Evolutionary conservation across 2,888 invertebrate species (phyloP).

Genomic region (Sinotaia quadrata): DNA sequence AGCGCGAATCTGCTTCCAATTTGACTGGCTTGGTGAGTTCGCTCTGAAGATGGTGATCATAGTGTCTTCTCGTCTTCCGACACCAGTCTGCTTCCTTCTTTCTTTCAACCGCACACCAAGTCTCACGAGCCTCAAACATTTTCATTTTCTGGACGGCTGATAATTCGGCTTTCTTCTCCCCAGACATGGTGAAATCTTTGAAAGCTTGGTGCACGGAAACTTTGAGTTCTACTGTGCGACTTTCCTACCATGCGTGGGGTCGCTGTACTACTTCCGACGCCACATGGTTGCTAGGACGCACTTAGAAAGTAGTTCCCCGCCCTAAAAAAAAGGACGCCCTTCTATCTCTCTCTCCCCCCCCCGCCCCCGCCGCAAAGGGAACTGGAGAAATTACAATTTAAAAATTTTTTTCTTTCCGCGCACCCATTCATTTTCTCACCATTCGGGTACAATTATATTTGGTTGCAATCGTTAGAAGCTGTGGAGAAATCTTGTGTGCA

Average conservation of each 20-base stretch:
- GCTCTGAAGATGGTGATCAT: slow-evolving; percentile 47
- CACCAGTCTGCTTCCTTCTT: slow-evolving; percentile 67
- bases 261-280: slow-evolving; percentile 24
- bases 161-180: neutral
- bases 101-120: slow-evolving; percentile 67
- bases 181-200: neutral
- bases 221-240: neutral
- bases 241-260: neutral
- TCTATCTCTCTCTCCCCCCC: too few relatives aligned
- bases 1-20: slow-evolving; percentile 47
- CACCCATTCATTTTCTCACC: too few relatives aligned
- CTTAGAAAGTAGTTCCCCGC: neutral
- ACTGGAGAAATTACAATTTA: too few relatives aligned
- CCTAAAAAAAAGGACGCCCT: too few relatives aligned
- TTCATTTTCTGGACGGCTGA: slow-evolving; percentile 7
- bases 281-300: neutral
- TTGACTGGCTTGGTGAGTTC: slow-evolving; percentile 47
- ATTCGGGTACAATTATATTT: too few relatives aligned
- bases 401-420: too few relatives aligned
- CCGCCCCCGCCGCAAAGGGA: too few relatives aligned
- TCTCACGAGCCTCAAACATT: slow-evolving; percentile 57
- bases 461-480: too few relatives aligned
- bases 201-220: neutral
- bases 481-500: too few relatives aligned
- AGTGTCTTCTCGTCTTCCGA: slow-evolving; percentile 57